Conservation (phyloP, 2,113 vertebrate genomes). For the Glaucomys volans region DNA sequence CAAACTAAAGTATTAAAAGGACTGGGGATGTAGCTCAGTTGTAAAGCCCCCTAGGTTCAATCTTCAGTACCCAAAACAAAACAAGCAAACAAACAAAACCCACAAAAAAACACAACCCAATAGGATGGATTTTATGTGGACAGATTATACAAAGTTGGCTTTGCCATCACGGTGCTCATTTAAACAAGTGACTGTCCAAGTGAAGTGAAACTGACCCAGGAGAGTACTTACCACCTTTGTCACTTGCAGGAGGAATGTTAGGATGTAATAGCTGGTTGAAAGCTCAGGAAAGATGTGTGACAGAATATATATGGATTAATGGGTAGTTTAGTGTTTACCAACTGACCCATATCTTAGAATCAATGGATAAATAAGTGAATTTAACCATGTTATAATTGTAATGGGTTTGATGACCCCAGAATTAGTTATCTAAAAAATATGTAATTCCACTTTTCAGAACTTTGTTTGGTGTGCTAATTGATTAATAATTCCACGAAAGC, state of each 20-base stretch:
- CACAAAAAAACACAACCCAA: background rate
- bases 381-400: constrained; percentile 41
- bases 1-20: no score
- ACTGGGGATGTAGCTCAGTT: no score
- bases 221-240: background rate
- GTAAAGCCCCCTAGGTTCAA: no score
- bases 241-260: background rate
- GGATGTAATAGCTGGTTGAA: background rate
- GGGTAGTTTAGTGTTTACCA: background rate
- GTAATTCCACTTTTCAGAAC: background rate
- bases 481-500: background rate
- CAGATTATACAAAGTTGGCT: constrained; percentile 14
- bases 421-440: constrained; percentile 52
- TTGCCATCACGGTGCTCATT: background rate
- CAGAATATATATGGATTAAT: background rate
- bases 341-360: constrained; percentile 25
- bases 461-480: background rate
- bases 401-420: background rate
- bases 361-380: background rate
- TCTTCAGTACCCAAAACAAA: no score
- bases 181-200: background rate
- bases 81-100: no score
- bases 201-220: background rate
- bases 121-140: background rate
- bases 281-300: background rate